Evolutionary conservation across 2,113 vertebrate species (phyloP), one percentile per base, ranked within the genome.

Genomic region (Sorex araneus): DNA sequence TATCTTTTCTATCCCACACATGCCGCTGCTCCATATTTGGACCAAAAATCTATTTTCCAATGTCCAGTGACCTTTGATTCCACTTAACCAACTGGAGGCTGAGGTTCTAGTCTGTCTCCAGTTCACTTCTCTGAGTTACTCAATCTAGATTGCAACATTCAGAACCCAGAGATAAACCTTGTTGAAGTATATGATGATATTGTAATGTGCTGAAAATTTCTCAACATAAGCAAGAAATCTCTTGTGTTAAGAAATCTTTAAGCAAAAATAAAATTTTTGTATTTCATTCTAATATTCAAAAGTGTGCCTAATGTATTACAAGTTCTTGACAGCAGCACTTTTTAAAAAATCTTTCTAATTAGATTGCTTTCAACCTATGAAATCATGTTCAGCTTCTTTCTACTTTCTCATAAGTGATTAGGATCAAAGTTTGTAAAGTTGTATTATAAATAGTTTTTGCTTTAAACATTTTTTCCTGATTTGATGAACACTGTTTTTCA

Each of bases 291-390:
- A 40, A 7, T 40, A 4, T 40, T 40, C 40, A 40, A 3, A 40
- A 40, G 40, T 40, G 28, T 25, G 36, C 18, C 19, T 54, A 54
- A 63, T 32, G 1, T 28, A 21, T 70, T 27, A 64, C 34, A 32
- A 66, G 23, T 69, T 63, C 86, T 80, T 93, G 6, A 36, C 32
- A 70, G 6, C 3, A 54, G 7, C 60, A 50, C 69, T 50, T 30
- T 73, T 87, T 57, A 76, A n/a, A n/a, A n/a, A n/a, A 27, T 90
- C 10, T 90, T 87, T 83, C 23, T 71, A 54, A 69, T 63, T 23
- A 66, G 60, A 4, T 60, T 78, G 9, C 5, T 74, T 69, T 84
- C 11, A 69, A 54, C 4, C 7, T 23, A 76, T 34, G 77, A 79
- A 77, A 36, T 83, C 7, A 47, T 47, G 16, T 70, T 54, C 16